These are phyloP conservation scores for Cyrtodaria siliqua DNA, from an alignment of 2,888 invertebrate species.

Conservation along the genomic window DNA sequence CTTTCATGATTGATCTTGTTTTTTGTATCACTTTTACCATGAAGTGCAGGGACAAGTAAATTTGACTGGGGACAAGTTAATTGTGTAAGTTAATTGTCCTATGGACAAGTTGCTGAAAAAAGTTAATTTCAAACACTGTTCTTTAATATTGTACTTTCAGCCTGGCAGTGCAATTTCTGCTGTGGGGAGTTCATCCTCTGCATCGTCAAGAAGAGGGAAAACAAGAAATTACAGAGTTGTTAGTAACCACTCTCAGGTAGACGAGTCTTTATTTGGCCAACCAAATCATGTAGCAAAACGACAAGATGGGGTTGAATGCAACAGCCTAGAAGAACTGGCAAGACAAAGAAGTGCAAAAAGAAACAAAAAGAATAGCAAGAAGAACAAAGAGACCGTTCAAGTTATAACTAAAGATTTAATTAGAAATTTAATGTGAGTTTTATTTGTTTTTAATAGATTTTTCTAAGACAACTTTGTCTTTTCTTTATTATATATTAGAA, in stretches of 20 bases:
- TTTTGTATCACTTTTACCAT: too few relatives aligned
- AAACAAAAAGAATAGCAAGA: slow-evolving; percentile 72
- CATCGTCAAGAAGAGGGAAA: slow-evolving; percentile 80
- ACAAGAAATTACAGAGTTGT: slow-evolving; percentile 83
- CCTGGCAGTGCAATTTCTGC: slow-evolving; percentile 84
- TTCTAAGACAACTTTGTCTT: too few relatives aligned
- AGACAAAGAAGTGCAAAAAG: slow-evolving; percentile 68
- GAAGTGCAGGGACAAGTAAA: too few relatives aligned
- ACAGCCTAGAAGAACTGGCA: slow-evolving; percentile 66
- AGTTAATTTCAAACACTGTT: too few relatives aligned
- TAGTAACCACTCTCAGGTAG: slow-evolving; percentile 84
- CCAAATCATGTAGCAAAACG: slow-evolving; percentile 75
- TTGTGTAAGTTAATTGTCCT: too few relatives aligned
- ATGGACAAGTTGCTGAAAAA: too few relatives aligned
- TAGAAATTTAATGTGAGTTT: slow-evolving; percentile 85
- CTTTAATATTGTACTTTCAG: too few relatives aligned
- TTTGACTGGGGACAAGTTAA: too few relatives aligned
- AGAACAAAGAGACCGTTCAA: slow-evolving; percentile 82
- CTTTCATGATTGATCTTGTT: too few relatives aligned
- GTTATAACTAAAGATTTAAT: slow-evolving; percentile 86
- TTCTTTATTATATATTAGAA: too few relatives aligned
- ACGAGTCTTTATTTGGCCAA: slow-evolving; percentile 85
- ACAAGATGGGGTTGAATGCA: slow-evolving; percentile 76
- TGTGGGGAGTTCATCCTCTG: slow-evolving; percentile 76
- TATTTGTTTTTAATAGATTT: too few relatives aligned